A percentile compares a stretch with the other conserved stretches of the same genome.
phyloP scores from a whole-genome alignment of 2,888 invertebrate genomes.

The Sinohyriopsis cumingii region DNA sequence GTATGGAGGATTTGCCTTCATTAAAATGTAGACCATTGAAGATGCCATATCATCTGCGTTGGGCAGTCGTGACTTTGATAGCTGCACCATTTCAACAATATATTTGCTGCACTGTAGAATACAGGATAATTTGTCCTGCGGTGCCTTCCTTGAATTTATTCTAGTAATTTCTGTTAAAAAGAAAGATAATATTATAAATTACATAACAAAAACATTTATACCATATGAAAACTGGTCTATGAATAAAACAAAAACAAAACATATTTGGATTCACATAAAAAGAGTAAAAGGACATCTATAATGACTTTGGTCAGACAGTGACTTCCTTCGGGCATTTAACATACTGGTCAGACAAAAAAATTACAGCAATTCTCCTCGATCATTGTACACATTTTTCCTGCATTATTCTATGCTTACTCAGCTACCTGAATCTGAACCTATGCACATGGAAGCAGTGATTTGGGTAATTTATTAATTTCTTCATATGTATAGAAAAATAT shows the following conservation, averaged over 20 bases:
- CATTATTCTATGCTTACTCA: too few relatives aligned
- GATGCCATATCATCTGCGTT: slow-evolving; percentile 98
- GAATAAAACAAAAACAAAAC: background rate
- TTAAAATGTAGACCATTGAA: slow-evolving; percentile 94
- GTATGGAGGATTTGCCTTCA: slow-evolving; percentile 97
- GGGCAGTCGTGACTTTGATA: slow-evolving; percentile 74
- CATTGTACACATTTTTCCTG: too few relatives aligned
- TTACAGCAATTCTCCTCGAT: too few relatives aligned
- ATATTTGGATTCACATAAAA: background rate
- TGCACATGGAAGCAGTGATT: too few relatives aligned
- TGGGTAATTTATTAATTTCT: too few relatives aligned
- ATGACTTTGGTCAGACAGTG: too few relatives aligned
- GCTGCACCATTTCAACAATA: slow-evolving; percentile 79
- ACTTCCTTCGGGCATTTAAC: too few relatives aligned
- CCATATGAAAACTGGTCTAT: background rate
- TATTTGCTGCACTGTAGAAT: slow-evolving; percentile 92
- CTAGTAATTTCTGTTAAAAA: slow-evolving; percentile 83
- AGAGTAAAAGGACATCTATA: too few relatives aligned
- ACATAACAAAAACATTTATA: background rate
- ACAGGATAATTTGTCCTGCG: slow-evolving; percentile 94
- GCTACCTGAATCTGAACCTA: too few relatives aligned
- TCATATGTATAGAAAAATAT: too few relatives aligned
- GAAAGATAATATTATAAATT: background rate
- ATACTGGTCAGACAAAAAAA: too few relatives aligned
- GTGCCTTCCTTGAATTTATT: slow-evolving; percentile 92